Conservation (phyloP, 2,113 vertebrate genomes). For the Neodon shergylaensis region DNA sequence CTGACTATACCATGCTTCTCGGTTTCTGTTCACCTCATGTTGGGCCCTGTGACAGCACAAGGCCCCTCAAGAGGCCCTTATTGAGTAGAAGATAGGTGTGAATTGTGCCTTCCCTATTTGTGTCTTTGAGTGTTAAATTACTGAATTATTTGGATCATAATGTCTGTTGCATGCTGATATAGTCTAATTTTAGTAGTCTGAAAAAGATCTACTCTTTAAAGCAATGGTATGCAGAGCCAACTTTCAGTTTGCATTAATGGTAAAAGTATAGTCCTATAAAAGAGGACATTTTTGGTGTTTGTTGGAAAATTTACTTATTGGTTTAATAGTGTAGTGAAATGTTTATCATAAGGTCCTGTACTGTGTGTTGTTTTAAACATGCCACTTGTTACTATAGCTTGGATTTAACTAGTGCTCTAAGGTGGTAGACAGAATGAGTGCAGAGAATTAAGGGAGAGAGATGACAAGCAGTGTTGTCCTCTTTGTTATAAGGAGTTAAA, state of each 20-base stretch:
- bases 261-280: conserved; percentile 32
- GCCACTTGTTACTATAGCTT: not conserved
- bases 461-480: not conserved
- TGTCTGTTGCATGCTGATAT: conserved; percentile 28
- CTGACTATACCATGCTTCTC: not conserved
- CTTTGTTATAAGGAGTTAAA: not conserved
- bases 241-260: conserved; percentile 62
- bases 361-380: not conserved
- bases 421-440: not conserved
- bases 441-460: not conserved
- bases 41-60: not conserved
- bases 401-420: not conserved
- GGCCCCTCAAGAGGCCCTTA: not conserved
- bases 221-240: not conserved
- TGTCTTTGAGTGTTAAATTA: conserved; percentile 5
- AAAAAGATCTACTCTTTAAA: conserved; percentile 56
- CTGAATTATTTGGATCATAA: conserved; percentile 48
- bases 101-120: not conserved
- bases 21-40: not conserved
- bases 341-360: too few relatives aligned
- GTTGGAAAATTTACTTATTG: not conserved
- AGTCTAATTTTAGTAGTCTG: conserved; percentile 62
- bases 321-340: not conserved
- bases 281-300: not conserved
- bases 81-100: not conserved